Conservation (phyloP, 2,888 invertebrate species). For the Drosophila meridionalis region DNA sequence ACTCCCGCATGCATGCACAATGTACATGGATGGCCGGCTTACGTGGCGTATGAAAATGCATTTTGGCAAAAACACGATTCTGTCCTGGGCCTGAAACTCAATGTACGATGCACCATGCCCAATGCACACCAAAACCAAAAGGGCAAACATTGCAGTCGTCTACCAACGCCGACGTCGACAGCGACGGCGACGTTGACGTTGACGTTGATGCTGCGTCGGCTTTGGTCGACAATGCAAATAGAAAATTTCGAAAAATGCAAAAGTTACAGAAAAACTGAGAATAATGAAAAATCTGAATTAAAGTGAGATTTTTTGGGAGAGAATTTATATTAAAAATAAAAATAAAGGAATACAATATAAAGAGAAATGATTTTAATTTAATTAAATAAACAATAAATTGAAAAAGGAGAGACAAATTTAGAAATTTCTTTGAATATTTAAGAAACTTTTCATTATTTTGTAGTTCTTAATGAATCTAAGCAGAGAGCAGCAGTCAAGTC, state of each 20-base stretch:
- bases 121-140: constrained; percentile 66
- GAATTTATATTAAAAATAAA: constrained; percentile 6
- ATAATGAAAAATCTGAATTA: constrained; percentile 28
- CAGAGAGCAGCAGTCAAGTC: not conserved
- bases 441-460: too few relatives aligned
- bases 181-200: constrained; percentile 10
- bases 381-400: not conserved
- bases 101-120: constrained; percentile 41
- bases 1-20: constrained; percentile 61
- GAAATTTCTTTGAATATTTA: not conserved
- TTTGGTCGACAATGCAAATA: constrained; percentile 72
- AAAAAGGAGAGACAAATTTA: not conserved
- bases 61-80: constrained; percentile 76
- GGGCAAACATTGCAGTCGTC: constrained; percentile 66
- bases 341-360: not conserved
- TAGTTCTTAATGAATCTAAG: too few relatives aligned
- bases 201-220: constrained; percentile 5
- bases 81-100: constrained; percentile 43
- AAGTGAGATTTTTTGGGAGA: constrained; percentile 8
- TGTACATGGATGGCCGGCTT: constrained; percentile 56
- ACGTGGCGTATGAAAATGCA: constrained; percentile 77
- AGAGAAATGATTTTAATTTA: not conserved
- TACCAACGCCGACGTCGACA: constrained; percentile 10
- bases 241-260: constrained; percentile 65
- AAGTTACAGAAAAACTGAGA: constrained; percentile 34